These are phyloP conservation scores for Macrosoma leucophasiata DNA, from an alignment of 2,888 invertebrate genomes.

Conservation along the genomic window DNA sequence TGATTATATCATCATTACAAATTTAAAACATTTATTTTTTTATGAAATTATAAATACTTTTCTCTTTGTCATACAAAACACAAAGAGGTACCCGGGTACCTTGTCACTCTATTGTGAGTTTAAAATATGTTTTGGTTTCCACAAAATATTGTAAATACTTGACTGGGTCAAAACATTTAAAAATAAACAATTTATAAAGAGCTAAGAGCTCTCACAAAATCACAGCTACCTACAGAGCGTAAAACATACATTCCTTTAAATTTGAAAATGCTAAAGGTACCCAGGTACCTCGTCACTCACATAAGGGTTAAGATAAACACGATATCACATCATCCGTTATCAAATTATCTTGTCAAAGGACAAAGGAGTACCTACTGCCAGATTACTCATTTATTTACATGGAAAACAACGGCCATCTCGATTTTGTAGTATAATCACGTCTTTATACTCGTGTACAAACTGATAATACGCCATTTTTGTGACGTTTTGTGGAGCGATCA, in stretches of 20 bases:
- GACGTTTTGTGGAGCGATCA: no score
- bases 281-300: no score
- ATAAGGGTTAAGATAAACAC: no score
- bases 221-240: slow-evolving; percentile 9
- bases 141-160: slow-evolving; percentile 9
- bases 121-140: slow-evolving; percentile 8
- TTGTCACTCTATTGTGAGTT: slow-evolving; percentile 10
- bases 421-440: no score
- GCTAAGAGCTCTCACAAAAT: slow-evolving; percentile 8
- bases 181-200: slow-evolving; percentile 6
- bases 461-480: no score
- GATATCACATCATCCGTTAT: no score
- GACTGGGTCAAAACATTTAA: slow-evolving; percentile 10
- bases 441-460: no score
- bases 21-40: slow-evolving; percentile 13
- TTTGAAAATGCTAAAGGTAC: slow-evolving; percentile 8
- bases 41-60: slow-evolving; percentile 7
- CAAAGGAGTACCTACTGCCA: no score
- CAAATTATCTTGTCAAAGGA: no score
- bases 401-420: no score
- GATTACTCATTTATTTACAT: no score
- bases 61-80: slow-evolving; percentile 5
- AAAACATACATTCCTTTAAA: slow-evolving; percentile 9
- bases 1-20: no score
- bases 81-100: slow-evolving; percentile 13